Base-by-base conservation (phyloP, 1,140 invertebrate species). In the Probaryconus sp. region DNA sequence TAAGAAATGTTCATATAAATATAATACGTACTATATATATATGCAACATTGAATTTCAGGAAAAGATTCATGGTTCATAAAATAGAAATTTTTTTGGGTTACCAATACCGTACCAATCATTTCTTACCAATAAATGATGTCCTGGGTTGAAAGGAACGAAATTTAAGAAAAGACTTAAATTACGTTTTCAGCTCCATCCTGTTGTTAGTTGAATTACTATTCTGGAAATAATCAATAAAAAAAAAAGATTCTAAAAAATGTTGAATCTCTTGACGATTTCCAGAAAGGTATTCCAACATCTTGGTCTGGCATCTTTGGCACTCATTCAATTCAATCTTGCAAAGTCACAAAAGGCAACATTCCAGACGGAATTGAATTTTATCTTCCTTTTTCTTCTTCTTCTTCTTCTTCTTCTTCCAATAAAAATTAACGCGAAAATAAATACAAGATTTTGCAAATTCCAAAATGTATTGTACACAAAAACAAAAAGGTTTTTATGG, bases 311-410 rank as follows among this genome's bases (percentile, higher is more conserved):
- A 17, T 37, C 28, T 6, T 1, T 61, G 56, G 56, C 64, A 69
- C 64, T 58, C 18, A 75, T 75, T 65, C 60, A 75, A 61, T 61
- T 69, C 31, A 58, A 75, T 75, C 53, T 2, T 7, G 26, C 20
- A 80, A 80, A 77, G 69, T 60, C 48, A 64, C 79, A 80, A 78
- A 80, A 78, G 74, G 71, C 71, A 45, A 51, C 67, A 70, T 69
- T 78, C 48, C 17, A 18, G 47, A 76, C 50, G 51, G 43, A 70
- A 61, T 76, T 65, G 53, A 61, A 76, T 74, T 26, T 56, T 40
- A 2, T 31, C 5, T 16, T 26, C 43, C 13, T 21, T 24, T n/a
- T 10, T 11, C 26, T 7, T 18, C 17, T 31, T 33, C 9, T 38
- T 16, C 37, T 47, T 16, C 5, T 50, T 42, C 13, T 53, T 35